These are phyloP conservation scores for Zelleria hepariella DNA, from an alignment of 2,888 invertebrate genomes.

Conservation along the genomic window DNA sequence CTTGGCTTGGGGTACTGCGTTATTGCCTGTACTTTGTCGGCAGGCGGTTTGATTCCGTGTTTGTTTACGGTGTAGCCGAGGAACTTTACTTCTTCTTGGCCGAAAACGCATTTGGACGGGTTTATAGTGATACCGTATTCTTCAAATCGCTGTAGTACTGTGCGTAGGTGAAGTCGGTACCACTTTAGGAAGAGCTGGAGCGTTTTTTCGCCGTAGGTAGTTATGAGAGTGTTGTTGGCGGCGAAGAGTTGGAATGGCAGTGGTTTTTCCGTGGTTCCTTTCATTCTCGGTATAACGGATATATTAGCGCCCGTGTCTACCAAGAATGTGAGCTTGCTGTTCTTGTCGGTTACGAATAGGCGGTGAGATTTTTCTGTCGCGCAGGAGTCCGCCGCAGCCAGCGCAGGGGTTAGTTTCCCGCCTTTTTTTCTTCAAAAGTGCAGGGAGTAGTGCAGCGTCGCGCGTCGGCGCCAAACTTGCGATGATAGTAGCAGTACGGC, in stretches of 20 bases:
- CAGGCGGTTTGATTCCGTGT: slow-evolving; percentile 4
- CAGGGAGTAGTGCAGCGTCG: slow-evolving; percentile 6
- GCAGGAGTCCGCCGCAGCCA: slow-evolving; percentile 10
- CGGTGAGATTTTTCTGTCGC: slow-evolving; percentile 7
- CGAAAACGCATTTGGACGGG: slow-evolving; percentile 3
- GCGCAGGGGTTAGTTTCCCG: neutral
- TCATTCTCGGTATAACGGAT: neutral
- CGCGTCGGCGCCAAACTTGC: slow-evolving; percentile 11
- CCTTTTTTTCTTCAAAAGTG: neutral
- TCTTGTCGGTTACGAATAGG: slow-evolving; percentile 10
- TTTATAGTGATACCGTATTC: slow-evolving; percentile 8
- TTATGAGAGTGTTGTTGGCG: slow-evolving; percentile 14
- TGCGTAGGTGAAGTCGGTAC: slow-evolving; percentile 7
- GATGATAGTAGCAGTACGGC: slow-evolving; percentile 11
- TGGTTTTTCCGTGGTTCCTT: neutral
- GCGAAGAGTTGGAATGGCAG: slow-evolving; percentile 12
- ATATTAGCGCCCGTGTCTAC: neutral
- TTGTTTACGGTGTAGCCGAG: slow-evolving; percentile 5
- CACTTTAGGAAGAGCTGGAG: slow-evolving; percentile 20
- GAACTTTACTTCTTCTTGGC: neutral
- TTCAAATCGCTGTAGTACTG: slow-evolving; percentile 9
- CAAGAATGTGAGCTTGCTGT: neutral
- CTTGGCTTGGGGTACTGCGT: slow-evolving; percentile 2
- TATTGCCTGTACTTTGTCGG: slow-evolving; percentile 3
- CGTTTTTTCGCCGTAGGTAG: slow-evolving; percentile 12